These are phyloP conservation scores for Macrochelys suwanniensis DNA, from an alignment of 2,797 vertebrate species.

Conservation along the genomic window DNA sequence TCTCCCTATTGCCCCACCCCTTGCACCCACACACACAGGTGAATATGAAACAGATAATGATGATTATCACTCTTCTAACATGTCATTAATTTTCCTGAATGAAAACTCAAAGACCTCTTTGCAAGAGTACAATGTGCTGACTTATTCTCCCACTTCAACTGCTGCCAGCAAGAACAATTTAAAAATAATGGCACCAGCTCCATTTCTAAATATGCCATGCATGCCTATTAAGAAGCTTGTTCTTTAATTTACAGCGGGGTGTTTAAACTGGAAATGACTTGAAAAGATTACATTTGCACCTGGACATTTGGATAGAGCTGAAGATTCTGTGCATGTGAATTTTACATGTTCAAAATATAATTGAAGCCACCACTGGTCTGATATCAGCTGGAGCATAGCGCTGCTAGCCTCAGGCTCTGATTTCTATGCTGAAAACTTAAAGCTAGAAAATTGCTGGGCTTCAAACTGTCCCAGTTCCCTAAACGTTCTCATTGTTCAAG, in stretches of 20 bases:
- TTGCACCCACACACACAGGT: fast-evolving
- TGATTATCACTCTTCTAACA: background rate
- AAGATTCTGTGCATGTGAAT: background rate
- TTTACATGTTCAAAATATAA: constrained; percentile 20
- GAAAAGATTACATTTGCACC: background rate
- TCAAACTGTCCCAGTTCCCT: background rate
- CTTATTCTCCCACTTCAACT: background rate
- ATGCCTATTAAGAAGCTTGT: background rate
- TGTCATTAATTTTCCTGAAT: background rate
- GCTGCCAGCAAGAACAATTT: background rate
- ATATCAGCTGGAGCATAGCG: background rate
- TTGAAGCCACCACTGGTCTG: background rate
- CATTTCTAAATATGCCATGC: background rate
- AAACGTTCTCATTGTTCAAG: background rate
- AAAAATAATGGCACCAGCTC: background rate
- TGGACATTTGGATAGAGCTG: background rate
- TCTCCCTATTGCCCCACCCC: background rate
- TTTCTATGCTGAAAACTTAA: constrained; percentile 40
- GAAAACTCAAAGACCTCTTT: background rate
- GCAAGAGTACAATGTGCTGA: background rate
- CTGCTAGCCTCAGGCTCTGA: background rate
- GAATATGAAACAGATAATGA: background rate
- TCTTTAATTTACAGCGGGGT: background rate
- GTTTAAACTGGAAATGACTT: background rate
- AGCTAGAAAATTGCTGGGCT: constrained; percentile 21